Percentiles rank a stretch among this genome's conserved stretches.
These are phyloP conservation scores for Ophion slaviceki DNA, from an alignment of 2,888 invertebrate species.

Conservation along the genomic window DNA sequence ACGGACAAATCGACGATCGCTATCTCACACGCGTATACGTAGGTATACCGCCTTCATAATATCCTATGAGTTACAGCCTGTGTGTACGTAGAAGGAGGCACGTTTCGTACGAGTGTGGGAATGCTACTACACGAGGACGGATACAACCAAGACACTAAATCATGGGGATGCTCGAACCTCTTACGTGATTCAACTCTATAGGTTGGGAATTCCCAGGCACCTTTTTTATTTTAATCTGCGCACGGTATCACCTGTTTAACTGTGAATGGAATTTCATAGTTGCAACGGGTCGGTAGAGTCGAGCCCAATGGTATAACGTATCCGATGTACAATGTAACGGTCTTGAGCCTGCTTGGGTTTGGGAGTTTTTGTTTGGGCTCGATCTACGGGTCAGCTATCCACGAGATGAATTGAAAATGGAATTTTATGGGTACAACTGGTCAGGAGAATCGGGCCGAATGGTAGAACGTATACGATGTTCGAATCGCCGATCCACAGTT, in stretches of 20 bases:
- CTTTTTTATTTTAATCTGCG: not conserved
- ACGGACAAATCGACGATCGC: slow-evolving; percentile 63
- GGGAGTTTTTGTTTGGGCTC: not conserved
- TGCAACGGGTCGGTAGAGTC: not conserved
- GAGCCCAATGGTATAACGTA: not conserved
- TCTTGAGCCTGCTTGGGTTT: not conserved
- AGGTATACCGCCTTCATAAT: slow-evolving; percentile 29
- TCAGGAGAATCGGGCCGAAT: not conserved
- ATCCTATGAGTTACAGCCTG: slow-evolving; percentile 30
- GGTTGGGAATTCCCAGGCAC: not conserved
- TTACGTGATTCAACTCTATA: not conserved
- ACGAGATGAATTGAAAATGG: not conserved
- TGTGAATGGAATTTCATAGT: slow-evolving; percentile 24
- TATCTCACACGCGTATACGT: slow-evolving; percentile 29
- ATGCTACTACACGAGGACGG: slow-evolving; percentile 14
- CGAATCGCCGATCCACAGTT: not conserved
- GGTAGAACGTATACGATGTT: not conserved
- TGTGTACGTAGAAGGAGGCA: not conserved
- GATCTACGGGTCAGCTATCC: not conserved
- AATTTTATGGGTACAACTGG: not conserved
- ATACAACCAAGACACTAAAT: not conserved
- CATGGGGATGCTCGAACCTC: not conserved
- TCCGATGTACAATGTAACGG: not conserved
- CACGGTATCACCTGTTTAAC: slow-evolving; percentile 4
- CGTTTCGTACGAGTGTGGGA: slow-evolving; percentile 39